Percentiles rank a stretch among this genome's conserved stretches.
Evolutionary conservation across 1,140 invertebrate genomes (phyloP).

Genomic region (Hesperophylax magnus): DNA sequence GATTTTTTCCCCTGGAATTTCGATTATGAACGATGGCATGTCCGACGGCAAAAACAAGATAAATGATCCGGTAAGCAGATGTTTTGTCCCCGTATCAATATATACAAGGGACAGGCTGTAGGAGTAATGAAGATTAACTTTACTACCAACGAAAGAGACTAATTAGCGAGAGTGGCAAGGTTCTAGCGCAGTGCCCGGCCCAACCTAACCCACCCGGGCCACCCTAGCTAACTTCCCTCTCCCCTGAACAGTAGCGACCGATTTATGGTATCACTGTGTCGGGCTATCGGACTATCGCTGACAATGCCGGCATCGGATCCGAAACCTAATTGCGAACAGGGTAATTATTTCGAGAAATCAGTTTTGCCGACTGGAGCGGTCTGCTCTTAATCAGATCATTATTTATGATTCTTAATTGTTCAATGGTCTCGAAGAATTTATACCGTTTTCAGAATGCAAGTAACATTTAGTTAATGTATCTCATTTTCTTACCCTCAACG

Average conservation of each 20-base stretch:
- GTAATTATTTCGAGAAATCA: no score
- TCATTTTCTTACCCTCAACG: no score
- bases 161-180: slow-evolving; percentile 57
- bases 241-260: background rate
- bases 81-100: slow-evolving; percentile 45
- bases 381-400: no score
- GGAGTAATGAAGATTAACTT: slow-evolving; percentile 58
- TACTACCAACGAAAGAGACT: slow-evolving; percentile 56
- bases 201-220: background rate
- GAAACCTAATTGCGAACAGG: background rate
- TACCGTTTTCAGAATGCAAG: no score
- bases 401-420: no score
- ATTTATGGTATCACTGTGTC: slow-evolving; percentile 19
- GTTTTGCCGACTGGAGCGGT: no score
- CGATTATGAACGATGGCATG: slow-evolving; percentile 42
- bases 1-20: slow-evolving; percentile 28
- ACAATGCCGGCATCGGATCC: background rate
- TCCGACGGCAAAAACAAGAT: slow-evolving; percentile 42
- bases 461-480: no score
- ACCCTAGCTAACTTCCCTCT: background rate
- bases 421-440: no score
- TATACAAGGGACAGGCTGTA: slow-evolving; percentile 8
- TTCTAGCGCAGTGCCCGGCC: background rate
- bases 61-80: slow-evolving; percentile 51
- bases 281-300: slow-evolving; percentile 6